phyloP scores from a whole-genome alignment of 1,140 invertebrate genomes.

The Cherax destructor region DNA sequence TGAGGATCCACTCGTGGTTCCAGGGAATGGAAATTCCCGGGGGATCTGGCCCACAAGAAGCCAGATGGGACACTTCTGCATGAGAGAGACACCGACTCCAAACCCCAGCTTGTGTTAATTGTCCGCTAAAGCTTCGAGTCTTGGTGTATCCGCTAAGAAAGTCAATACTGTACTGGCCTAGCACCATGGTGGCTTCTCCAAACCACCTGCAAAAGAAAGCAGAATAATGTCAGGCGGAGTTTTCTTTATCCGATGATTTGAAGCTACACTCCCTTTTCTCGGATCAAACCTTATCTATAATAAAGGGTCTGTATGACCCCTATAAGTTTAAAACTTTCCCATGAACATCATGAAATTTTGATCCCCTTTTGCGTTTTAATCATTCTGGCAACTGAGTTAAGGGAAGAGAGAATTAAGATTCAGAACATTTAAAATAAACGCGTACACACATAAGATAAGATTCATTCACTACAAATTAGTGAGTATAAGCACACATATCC shows the following conservation, averaged over 20 bases:
- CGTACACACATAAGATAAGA: conserved; percentile 5
- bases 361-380: too few relatives aligned
- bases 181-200: conserved; percentile 45
- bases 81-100: conserved; percentile 28
- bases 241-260: neutral
- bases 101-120: conserved; percentile 43
- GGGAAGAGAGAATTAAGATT: too few relatives aligned
- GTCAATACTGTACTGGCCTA: conserved; percentile 57
- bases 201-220: conserved; percentile 30
- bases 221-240: too few relatives aligned
- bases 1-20: conserved; percentile 54
- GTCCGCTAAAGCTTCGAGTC: conserved; percentile 55
- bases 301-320: neutral
- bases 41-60: conserved; percentile 33
- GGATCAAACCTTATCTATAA: neutral
- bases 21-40: conserved; percentile 34
- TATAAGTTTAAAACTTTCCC: too few relatives aligned
- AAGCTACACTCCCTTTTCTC: neutral
- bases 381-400: too few relatives aligned
- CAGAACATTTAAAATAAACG: neutral
- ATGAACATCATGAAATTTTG: too few relatives aligned
- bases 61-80: conserved; percentile 31
- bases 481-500: too few relatives aligned
- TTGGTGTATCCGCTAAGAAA: conserved; percentile 19
- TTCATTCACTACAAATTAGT: too few relatives aligned